phyloP scores from a whole-genome alignment of 2,888 invertebrate species.

The Cheilosia impressa region DNA sequence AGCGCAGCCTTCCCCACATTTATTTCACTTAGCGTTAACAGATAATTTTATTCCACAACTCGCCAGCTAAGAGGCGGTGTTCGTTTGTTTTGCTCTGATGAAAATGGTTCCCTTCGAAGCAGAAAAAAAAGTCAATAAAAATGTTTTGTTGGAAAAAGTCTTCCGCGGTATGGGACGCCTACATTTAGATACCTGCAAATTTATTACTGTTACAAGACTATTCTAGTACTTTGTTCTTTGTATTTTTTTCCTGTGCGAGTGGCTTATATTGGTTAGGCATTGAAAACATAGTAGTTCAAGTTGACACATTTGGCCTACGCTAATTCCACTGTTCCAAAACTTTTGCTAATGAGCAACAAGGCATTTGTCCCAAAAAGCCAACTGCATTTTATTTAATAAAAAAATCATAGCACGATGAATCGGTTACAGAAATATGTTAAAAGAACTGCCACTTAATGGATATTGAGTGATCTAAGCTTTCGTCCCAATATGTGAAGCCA shows the following conservation, averaged over 20 bases:
- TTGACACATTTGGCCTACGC: no score
- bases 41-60: constrained; percentile 29
- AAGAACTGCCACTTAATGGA: no score
- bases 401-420: no score
- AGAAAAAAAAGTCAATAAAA: neutral
- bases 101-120: constrained; percentile 7
- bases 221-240: neutral
- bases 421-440: no score
- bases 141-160: neutral
- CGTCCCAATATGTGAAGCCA: no score
- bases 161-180: neutral
- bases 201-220: neutral
- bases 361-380: no score
- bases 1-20: constrained; percentile 41
- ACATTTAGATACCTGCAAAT: neutral
- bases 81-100: neutral
- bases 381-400: no score
- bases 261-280: no score
- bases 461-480: no score
- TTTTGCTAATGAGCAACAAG: no score
- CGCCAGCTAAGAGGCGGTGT: constrained; percentile 1
- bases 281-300: no score
- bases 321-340: no score
- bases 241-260: neutral
- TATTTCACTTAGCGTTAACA: constrained; percentile 41